phyloP scores from a whole-genome alignment of 2,113 vertebrate genomes.

The Pachycephala philippinensis region DNA sequence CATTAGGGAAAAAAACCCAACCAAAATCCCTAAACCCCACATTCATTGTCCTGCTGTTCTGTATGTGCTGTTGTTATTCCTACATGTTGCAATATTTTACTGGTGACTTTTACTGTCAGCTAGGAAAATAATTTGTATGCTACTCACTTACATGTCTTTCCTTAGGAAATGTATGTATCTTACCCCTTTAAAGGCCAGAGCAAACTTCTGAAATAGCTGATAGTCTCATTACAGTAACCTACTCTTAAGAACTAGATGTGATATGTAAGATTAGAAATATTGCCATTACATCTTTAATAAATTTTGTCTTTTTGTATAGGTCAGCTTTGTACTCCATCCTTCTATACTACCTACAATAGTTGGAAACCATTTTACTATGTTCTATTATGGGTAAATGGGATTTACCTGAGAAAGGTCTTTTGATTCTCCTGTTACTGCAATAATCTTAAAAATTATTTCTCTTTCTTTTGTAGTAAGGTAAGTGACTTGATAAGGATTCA shows the following conservation, averaged over 20 bases:
- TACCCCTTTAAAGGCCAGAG: not conserved
- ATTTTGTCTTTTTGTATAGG: not conserved
- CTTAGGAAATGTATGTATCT: not conserved
- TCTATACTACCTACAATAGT: not conserved
- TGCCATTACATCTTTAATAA: not conserved
- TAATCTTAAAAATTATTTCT: not conserved
- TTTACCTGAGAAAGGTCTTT: not conserved
- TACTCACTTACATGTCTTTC: not conserved
- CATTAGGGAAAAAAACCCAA: not conserved
- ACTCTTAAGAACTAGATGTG: not conserved
- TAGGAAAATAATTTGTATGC: not conserved
- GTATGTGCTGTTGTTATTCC: not conserved
- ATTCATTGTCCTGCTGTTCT: not conserved
- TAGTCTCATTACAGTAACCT: not conserved
- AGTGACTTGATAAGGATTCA: not conserved
- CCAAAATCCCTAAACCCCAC: not conserved
- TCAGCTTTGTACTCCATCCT: not conserved
- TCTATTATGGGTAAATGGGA: not conserved
- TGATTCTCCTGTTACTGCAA: not conserved
- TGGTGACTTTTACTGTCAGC: not conserved
- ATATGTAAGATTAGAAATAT: not conserved
- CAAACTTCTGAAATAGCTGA: not conserved
- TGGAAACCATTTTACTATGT: not conserved
- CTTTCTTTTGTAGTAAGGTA: not conserved
- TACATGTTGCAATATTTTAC: not conserved